phyloP scores from a whole-genome alignment of 1,140 invertebrate species.

The Agrilus planipennis region DNA sequence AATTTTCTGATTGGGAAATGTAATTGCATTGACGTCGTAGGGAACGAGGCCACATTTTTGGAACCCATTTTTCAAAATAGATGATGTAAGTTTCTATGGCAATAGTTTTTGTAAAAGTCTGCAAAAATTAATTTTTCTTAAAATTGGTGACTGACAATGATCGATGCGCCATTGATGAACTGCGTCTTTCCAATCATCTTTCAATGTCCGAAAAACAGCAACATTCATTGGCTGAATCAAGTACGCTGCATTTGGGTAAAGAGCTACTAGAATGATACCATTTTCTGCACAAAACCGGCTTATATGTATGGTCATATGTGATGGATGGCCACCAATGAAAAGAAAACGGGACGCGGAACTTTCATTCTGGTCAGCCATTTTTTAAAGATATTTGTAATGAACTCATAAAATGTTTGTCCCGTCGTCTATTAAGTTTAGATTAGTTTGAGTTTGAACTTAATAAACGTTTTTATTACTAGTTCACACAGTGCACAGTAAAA shows the following conservation, averaged over 20 bases:
- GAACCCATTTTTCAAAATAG: no score
- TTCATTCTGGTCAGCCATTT: background rate
- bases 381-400: background rate
- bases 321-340: background rate
- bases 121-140: no score
- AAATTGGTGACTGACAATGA: no score
- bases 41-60: no score
- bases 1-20: no score
- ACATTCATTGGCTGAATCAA: background rate
- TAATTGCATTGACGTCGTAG: no score
- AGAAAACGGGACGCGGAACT: background rate
- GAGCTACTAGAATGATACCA: constrained; percentile 1
- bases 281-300: background rate
- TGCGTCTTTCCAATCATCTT: background rate
- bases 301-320: constrained; percentile 1
- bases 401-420: background rate
- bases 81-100: no score
- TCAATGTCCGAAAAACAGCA: background rate
- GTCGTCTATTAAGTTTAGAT: no score
- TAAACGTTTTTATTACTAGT: no score
- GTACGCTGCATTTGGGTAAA: background rate
- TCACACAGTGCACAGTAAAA: no score
- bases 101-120: no score
- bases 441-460: no score
- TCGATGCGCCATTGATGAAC: background rate